Percentiles rank a stretch among this genome's conserved stretches.
These are phyloP conservation scores for Xiphias gladius DNA, from an alignment of 2,113 vertebrate species.

Conservation along the genomic window DNA sequence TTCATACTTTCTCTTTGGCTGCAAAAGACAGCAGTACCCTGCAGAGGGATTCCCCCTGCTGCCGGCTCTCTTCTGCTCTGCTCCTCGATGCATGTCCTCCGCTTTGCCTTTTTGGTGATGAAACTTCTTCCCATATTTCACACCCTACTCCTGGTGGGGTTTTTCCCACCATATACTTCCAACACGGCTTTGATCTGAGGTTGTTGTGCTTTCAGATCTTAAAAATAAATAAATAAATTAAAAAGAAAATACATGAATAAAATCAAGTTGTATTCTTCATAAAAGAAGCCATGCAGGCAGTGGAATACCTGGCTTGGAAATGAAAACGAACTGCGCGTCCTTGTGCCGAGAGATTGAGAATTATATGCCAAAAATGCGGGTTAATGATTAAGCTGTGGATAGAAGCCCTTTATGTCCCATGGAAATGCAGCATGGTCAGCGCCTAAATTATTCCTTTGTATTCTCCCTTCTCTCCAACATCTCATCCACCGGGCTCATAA, in stretches of 20 bases:
- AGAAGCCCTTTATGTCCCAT: constrained; percentile 75
- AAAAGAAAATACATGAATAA: not conserved
- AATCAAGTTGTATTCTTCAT: not conserved
- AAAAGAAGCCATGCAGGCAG: not conserved
- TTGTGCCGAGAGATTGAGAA: constrained; percentile 36
- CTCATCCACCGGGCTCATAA: constrained; percentile 39
- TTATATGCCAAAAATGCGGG: constrained; percentile 48
- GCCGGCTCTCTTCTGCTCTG: constrained; percentile 82
- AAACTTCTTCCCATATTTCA: constrained; percentile 83
- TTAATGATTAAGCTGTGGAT: constrained; percentile 77
- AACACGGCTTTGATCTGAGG: constrained; percentile 54
- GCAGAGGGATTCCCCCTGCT: constrained; percentile 89
- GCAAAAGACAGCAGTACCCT: constrained; percentile 93
- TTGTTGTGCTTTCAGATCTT: constrained; percentile 20
- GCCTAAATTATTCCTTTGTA: constrained; percentile 69
- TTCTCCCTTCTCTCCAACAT: constrained; percentile 18
- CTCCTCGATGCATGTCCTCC: constrained; percentile 84
- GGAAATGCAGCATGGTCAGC: constrained; percentile 66
- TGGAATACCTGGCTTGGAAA: constrained; percentile 6
- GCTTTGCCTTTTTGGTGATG: constrained; percentile 83
- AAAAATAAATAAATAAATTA: not conserved
- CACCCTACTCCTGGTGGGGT: constrained; percentile 57
- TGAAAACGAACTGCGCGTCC: constrained; percentile 34
- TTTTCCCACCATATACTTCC: constrained; percentile 43
- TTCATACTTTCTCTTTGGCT: constrained; percentile 80